Conservation (phyloP, 2,797 vertebrate species). For the Halcyon badia region DNA sequence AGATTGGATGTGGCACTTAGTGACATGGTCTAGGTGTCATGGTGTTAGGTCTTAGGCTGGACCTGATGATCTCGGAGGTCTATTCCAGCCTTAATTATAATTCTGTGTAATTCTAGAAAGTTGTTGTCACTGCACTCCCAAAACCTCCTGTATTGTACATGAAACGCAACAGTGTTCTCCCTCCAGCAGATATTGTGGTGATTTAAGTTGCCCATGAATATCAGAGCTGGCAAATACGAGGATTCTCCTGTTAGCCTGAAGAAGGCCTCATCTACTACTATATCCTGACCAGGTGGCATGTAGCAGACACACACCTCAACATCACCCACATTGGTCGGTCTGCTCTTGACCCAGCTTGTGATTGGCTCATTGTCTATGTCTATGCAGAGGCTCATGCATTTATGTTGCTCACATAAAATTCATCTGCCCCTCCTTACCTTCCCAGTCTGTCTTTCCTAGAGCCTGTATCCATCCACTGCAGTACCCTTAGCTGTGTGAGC, state of each 20-base stretch:
- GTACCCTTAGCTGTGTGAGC: not conserved
- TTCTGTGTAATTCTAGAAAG: not conserved
- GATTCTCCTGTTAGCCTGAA: not conserved
- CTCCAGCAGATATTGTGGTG: not conserved
- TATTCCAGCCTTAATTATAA: no score
- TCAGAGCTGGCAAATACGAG: not conserved
- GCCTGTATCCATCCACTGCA: accelerated
- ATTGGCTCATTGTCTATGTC: accelerated
- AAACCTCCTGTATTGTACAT: not conserved
- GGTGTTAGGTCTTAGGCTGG: no score
- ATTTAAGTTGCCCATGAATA: not conserved
- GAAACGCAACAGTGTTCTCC: not conserved
- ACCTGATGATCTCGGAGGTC: no score
- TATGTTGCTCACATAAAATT: not conserved
- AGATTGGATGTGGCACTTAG: no score
- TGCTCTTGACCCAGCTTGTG: not conserved
- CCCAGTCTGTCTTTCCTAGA: accelerated
- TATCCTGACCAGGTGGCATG: not conserved
- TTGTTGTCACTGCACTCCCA: not conserved
- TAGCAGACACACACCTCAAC: not conserved
- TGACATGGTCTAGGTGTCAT: no score
- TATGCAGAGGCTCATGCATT: not conserved
- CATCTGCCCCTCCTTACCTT: not conserved
- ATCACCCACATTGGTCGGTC: not conserved
- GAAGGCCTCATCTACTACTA: not conserved